phyloP scores from a whole-genome alignment of 2,888 invertebrate genomes.

The Tetrapedia diversipes region DNA sequence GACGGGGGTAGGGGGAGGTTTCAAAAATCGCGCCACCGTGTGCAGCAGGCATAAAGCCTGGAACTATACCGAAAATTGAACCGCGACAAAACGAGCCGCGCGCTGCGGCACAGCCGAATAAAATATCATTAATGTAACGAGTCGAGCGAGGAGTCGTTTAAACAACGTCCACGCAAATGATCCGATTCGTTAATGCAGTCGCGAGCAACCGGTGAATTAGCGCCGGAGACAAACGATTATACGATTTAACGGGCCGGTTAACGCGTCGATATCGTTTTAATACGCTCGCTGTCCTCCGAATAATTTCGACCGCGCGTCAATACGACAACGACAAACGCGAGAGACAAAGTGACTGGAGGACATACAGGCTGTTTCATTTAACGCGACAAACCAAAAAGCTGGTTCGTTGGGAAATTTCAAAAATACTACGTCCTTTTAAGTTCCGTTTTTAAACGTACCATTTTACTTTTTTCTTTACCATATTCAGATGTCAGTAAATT shows the following conservation, averaged over 20 bases:
- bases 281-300: slow-evolving; percentile 21
- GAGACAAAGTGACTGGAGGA: neutral
- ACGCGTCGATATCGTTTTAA: slow-evolving; percentile 47
- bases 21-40: neutral
- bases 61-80: slow-evolving; percentile 24
- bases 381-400: too few relatives aligned
- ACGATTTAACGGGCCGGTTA: slow-evolving; percentile 42
- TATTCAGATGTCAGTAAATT: too few relatives aligned
- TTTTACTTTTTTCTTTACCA: too few relatives aligned
- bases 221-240: slow-evolving; percentile 45
- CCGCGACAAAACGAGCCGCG: slow-evolving; percentile 24
- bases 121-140: slow-evolving; percentile 51
- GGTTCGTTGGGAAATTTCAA: too few relatives aligned
- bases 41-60: neutral
- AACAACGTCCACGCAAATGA: slow-evolving; percentile 40
- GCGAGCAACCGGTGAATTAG: slow-evolving; percentile 38
- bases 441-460: too few relatives aligned
- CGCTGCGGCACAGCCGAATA: slow-evolving; percentile 15
- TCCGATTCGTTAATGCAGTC: slow-evolving; percentile 47
- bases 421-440: too few relatives aligned
- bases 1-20: too few relatives aligned
- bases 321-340: neutral
- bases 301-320: slow-evolving; percentile 48
- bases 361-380: neutral
- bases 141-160: slow-evolving; percentile 44